Conservation (phyloP, 2,113 vertebrate species). For the Pimephales promelas region DNA sequence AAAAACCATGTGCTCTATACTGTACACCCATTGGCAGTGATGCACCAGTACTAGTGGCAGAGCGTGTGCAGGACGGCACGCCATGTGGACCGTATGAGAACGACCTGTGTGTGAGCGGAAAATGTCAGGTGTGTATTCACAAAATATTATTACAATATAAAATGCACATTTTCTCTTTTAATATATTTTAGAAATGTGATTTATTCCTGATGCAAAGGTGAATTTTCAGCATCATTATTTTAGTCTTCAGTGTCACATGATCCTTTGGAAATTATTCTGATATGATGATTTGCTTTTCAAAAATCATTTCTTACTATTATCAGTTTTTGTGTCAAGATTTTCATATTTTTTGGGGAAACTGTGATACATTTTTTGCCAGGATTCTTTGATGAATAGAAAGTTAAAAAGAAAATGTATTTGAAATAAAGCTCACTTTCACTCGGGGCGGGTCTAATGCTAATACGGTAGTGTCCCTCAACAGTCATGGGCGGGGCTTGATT, state of each 20-base stretch:
- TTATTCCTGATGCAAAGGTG: not conserved
- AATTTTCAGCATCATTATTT: not conserved
- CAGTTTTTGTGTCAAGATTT: too few species aligned
- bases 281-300: not conserved
- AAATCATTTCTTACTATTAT: not conserved
- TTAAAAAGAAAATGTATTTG: not conserved
- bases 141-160: not conserved
- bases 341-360: not conserved
- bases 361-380: not conserved
- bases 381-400: not conserved
- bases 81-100: slow-evolving; percentile 93
- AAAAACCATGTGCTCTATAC: slow-evolving; percentile 90
- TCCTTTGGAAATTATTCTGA: not conserved
- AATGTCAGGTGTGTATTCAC: slow-evolving; percentile 81
- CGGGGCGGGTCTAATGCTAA: too few species aligned
- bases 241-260: not conserved
- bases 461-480: too few species aligned
- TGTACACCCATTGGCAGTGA: slow-evolving; percentile 88
- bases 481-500: too few species aligned
- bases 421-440: too few species aligned
- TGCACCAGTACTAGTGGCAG: slow-evolving; percentile 82
- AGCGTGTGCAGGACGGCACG: slow-evolving; percentile 93
- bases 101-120: slow-evolving; percentile 93
- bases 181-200: not conserved
- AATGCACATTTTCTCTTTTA: not conserved